Percentiles rank a stretch among this genome's conserved stretches.
These are phyloP conservation scores for Enteromius mattozi DNA, from an alignment of 2,797 vertebrate genomes.

Conservation along the genomic window DNA sequence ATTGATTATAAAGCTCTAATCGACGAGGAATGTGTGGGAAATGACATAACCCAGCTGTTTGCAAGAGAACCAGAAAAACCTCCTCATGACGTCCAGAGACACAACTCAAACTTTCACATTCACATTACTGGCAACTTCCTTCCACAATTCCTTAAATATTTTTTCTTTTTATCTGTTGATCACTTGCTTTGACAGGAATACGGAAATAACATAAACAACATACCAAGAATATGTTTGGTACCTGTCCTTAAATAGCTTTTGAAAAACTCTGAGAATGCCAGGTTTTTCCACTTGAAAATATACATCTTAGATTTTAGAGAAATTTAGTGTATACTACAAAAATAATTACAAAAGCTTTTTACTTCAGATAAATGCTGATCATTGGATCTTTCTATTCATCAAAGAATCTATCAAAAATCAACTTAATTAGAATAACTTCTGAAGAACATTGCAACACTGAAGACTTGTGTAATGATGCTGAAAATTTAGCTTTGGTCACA, in stretches of 20 bases:
- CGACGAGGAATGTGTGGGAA: conserved; percentile 30
- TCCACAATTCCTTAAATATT: neutral
- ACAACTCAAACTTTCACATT: neutral
- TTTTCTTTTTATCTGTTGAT: neutral
- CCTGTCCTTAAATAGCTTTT: neutral
- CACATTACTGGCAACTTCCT: neutral
- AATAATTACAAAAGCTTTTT: no score
- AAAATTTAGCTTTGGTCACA: no score
- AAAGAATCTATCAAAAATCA: no score
- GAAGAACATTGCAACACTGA: no score
- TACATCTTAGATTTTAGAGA: neutral
- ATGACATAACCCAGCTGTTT: conserved; percentile 10
- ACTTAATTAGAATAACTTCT: no score
- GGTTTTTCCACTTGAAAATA: neutral
- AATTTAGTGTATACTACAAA: no score
- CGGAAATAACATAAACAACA: neutral
- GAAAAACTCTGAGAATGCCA: neutral
- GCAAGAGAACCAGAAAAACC: neutral
- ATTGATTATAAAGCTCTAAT: conserved; percentile 22
- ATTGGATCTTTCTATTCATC: no score
- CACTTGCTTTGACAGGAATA: neutral
- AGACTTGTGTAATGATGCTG: no score
- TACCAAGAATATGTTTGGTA: neutral
- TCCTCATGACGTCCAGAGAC: neutral
- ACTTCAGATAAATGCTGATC: no score